These are phyloP conservation scores for Ormyrus labotus DNA, from an alignment of 2,888 invertebrate species.

Conservation along the genomic window DNA sequence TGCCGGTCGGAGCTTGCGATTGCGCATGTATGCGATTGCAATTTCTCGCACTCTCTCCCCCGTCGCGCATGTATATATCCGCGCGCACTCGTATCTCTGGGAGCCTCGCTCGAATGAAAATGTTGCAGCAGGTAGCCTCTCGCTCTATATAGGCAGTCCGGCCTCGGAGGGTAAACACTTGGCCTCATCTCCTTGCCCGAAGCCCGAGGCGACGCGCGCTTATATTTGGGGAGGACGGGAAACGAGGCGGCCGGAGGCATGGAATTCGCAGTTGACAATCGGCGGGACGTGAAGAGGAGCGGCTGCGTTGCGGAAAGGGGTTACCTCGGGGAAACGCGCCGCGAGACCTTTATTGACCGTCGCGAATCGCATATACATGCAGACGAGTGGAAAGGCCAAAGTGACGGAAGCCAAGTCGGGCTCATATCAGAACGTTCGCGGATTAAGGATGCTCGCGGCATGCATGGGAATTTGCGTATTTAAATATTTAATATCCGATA, in stretches of 20 bases:
- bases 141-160: not conserved
- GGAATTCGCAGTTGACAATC: too few relatives aligned
- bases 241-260: not conserved
- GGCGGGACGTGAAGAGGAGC: too few relatives aligned
- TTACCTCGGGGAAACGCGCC: not conserved
- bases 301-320: not conserved
- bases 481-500: constrained; percentile 19
- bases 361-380: not conserved
- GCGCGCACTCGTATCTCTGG: not conserved
- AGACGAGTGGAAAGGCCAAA: too few relatives aligned
- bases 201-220: constrained; percentile 3
- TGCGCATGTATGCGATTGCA: constrained; percentile 16
- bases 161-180: constrained; percentile 20
- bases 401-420: not conserved
- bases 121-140: not conserved
- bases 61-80: not conserved
- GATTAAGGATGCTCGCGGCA: not conserved
- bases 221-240: constrained; percentile 5
- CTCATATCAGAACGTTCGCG: not conserved
- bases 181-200: constrained; percentile 17
- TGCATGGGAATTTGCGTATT: constrained; percentile 26
- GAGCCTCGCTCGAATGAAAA: constrained; percentile 10
- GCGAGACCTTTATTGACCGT: constrained; percentile 20
- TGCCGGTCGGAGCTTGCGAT: not conserved
- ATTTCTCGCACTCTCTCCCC: constrained; percentile 15